phyloP scores from a whole-genome alignment of 2,113 vertebrate species.

The Telmatochromis sp. region DNA sequence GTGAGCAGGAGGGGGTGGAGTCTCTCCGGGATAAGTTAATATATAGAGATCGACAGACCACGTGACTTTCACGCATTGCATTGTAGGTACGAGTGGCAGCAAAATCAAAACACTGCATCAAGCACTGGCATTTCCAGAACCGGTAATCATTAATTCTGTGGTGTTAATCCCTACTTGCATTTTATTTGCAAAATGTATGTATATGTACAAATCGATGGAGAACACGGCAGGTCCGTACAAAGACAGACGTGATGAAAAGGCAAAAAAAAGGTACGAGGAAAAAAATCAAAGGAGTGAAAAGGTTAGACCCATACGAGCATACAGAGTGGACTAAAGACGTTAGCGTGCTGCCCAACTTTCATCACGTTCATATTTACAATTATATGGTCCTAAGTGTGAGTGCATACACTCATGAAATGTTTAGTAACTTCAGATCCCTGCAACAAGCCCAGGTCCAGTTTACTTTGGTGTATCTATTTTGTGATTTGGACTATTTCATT shows the following conservation, averaged over 20 bases:
- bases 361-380: accelerated
- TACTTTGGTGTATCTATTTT: too few species aligned
- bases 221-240: not conserved
- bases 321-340: not conserved
- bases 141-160: not conserved
- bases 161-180: not conserved
- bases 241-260: accelerated
- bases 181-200: not conserved
- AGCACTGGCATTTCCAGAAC: not conserved
- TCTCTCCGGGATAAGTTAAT: not conserved
- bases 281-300: not conserved
- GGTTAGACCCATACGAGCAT: not conserved
- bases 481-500: too few species aligned
- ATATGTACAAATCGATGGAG: not conserved
- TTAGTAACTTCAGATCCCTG: not conserved
- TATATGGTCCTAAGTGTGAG: not conserved
- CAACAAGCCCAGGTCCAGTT: too few species aligned
- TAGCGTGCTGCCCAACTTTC: accelerated
- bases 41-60: not conserved
- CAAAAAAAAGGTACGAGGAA: not conserved
- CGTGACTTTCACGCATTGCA: not conserved
- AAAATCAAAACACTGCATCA: not conserved
- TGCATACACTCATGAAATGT: not conserved
- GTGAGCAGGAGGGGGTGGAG: not conserved
- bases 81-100: not conserved